Evolutionary conservation across 2,888 invertebrate species (phyloP), one percentile per base, ranked within the genome.

Genomic region (Gymnoscelis rufifasciata): DNA sequence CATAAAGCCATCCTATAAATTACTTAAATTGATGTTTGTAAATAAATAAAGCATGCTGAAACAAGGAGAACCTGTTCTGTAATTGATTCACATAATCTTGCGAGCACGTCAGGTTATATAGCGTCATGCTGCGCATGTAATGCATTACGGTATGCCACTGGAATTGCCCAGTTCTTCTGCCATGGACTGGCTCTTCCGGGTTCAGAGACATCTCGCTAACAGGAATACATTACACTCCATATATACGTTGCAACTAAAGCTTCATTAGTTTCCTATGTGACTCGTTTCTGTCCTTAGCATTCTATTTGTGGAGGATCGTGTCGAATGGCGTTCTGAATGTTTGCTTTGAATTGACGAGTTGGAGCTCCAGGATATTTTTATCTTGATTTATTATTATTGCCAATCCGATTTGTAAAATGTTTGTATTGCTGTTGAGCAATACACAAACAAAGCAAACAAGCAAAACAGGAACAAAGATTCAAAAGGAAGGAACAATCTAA

Each of bases 161-260:
- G 62, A 63, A 69, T 67, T 64, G 66, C 66, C 60, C 59, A 69
- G 69, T 74, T 80, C 80, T 79, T 74, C 74, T 80, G 76, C 67
- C 61, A 42, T 27, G 27, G 37, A 38, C 48, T 40, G 38, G 15
- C 23, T 47, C 43, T 61, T 56, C 56, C 58, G 57, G 56, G 58
- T 60, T 54, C 45, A 48, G 46, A 46, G 42, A 41, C 46, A 48
- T 49, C 43, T 33, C 31, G 43, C 47, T 37, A 13, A 44, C 49
- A 38, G 36, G 50, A 50, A 46, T 50, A 50, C 36, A 38, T 50
- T 36, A 38, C 41, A 19, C 39, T 46, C 50, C 45, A 42, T 46
- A 45, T n/a, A n/a, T 42, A 50, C 28, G 47, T 47, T 43, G 28
- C 14, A 51, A 28, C 31, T 43, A 24, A 38, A 43, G 43, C 38